A percentile compares a stretch with the other conserved stretches of the same genome.
These are phyloP conservation scores for Helostoma temminkii DNA, from an alignment of 2,797 vertebrate genomes.

Conservation along the genomic window DNA sequence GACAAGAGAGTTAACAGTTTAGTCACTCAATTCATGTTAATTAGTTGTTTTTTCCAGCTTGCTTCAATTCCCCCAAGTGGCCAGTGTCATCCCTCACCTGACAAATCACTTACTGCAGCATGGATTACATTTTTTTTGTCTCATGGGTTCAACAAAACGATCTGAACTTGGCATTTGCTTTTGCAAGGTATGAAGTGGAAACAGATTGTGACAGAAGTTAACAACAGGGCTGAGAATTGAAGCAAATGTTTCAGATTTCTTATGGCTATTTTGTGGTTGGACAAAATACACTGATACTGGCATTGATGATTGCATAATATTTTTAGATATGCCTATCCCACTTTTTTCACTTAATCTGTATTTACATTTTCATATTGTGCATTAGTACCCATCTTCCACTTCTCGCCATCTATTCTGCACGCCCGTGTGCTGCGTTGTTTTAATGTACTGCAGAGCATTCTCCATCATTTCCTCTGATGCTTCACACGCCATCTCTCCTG, in stretches of 20 bases:
- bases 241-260: too few species aligned
- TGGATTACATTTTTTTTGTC: neutral
- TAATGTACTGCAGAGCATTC: conserved; percentile 39
- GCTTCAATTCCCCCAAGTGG: neutral
- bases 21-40: too few species aligned
- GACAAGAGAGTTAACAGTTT: neutral
- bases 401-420: neutral
- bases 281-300: neutral
- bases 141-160: neutral
- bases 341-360: conserved; percentile 11
- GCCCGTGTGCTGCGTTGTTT: conserved; percentile 12
- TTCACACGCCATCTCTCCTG: conserved; percentile 35
- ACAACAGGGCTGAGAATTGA: neutral
- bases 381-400: conserved; percentile 29
- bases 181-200: too few species aligned
- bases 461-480: conserved; percentile 36
- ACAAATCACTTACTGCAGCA: neutral
- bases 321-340: neutral
- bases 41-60: neutral
- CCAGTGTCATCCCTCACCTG: neutral
- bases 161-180: neutral
- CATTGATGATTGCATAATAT: neutral
- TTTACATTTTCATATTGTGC: neutral
- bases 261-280: too few species aligned
- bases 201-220: neutral